Evolutionary conservation across 2,888 invertebrate genomes (phyloP).

Genomic region (Ceriagrion tenellum): DNA sequence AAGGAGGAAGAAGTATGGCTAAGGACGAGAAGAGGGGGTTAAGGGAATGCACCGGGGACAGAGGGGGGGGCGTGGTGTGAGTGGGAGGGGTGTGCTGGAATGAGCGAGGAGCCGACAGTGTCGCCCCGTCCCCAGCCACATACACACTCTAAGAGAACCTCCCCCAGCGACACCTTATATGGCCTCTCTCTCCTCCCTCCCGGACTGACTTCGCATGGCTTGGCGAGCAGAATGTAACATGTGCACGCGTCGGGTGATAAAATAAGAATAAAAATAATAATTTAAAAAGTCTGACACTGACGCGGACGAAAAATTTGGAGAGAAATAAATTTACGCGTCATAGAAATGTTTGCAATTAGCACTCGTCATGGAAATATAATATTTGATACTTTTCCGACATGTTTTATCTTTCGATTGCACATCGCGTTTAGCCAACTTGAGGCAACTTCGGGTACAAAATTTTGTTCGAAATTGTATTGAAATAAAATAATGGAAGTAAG

Average conservation of each 20-base stretch:
- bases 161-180: background rate
- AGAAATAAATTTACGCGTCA: no score
- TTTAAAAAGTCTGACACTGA: no score
- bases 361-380: no score
- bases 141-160: background rate
- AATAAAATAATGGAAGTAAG: no score
- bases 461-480: no score
- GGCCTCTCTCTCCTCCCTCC: background rate
- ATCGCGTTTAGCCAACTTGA: no score
- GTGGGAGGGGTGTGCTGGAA: background rate
- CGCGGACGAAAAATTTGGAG: no score
- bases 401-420: no score
- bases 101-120: background rate
- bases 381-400: no score
- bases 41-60: background rate
- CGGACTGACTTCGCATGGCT: slow-evolving; percentile 8
- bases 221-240: background rate
- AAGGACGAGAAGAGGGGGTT: background rate
- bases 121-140: background rate
- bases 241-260: background rate
- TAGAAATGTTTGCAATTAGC: no score
- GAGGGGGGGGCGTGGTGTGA: background rate
- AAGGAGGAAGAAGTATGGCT: background rate
- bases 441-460: no score
- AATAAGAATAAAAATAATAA: background rate